phyloP scores from a whole-genome alignment of 2,113 vertebrate species.

The Eptesicus fuscus region DNA sequence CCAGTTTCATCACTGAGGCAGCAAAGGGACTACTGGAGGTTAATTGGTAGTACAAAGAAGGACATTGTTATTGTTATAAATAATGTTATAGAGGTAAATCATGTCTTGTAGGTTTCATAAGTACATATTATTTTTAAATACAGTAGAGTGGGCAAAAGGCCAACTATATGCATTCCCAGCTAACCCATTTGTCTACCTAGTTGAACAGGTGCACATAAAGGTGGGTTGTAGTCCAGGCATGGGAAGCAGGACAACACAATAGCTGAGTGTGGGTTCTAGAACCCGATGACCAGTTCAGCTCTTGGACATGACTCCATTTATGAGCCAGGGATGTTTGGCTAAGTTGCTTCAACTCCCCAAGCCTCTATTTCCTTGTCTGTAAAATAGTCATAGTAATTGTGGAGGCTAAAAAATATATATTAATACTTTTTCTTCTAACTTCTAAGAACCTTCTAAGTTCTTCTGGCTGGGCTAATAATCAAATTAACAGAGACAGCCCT shows the following conservation, averaged over 20 bases:
- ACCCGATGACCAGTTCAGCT: not conserved
- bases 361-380: not conserved
- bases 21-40: not conserved
- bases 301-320: not conserved
- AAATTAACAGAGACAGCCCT: too few species aligned
- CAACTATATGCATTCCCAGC: not conserved
- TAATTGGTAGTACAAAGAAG: not conserved
- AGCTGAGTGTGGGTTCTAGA: not conserved
- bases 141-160: not conserved
- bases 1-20: not conserved
- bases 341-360: not conserved
- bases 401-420: too few species aligned
- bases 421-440: too few species aligned
- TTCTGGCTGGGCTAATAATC: too few species aligned
- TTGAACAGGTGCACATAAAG: not conserved
- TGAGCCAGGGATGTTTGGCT: not conserved
- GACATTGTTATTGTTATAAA: not conserved
- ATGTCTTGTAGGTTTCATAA: not conserved
- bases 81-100: not conserved
- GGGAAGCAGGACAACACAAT: not conserved
- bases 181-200: not conserved
- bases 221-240: not conserved
- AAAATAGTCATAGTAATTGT: not conserved
- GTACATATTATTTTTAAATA: not conserved
- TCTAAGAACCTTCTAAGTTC: too few species aligned